phyloP scores from a whole-genome alignment of 2,888 invertebrate genomes.

The Geophilus truncorum region DNA sequence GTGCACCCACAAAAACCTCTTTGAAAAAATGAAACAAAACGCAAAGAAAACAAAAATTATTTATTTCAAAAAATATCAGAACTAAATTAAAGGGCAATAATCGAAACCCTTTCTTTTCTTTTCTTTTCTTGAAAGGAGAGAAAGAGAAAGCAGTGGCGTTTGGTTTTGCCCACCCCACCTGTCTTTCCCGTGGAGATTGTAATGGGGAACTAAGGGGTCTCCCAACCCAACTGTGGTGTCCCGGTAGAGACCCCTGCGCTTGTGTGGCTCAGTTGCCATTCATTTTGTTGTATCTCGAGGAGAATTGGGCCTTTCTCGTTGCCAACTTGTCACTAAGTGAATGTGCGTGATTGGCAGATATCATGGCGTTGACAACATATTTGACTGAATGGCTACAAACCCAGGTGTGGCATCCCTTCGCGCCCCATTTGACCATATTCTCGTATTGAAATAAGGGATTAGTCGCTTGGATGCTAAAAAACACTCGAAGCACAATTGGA shows the following conservation, averaged over 20 bases:
- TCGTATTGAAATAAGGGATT: background rate
- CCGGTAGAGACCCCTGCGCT: background rate
- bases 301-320: constrained; percentile 3
- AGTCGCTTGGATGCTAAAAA: background rate
- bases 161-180: constrained; percentile 14
- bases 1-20: background rate
- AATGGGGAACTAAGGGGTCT: constrained; percentile 3
- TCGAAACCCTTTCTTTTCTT: background rate
- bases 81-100: no score
- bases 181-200: background rate
- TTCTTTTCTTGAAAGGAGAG: background rate
- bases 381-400: constrained; percentile 17
- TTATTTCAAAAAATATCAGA: no score
- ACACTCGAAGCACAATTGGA: background rate
- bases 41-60: no score
- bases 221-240: background rate
- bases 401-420: constrained; percentile 1
- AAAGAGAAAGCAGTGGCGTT: constrained; percentile 20
- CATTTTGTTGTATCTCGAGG: background rate
- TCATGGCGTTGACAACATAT: constrained; percentile 18
- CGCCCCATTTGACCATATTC: constrained; percentile 15
- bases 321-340: constrained; percentile 27
- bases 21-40: no score
- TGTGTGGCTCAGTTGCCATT: constrained; percentile 17
- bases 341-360: constrained; percentile 21